Evolutionary conservation across 2,888 invertebrate genomes (phyloP).

Genomic region (Pantelozetes paolii): DNA sequence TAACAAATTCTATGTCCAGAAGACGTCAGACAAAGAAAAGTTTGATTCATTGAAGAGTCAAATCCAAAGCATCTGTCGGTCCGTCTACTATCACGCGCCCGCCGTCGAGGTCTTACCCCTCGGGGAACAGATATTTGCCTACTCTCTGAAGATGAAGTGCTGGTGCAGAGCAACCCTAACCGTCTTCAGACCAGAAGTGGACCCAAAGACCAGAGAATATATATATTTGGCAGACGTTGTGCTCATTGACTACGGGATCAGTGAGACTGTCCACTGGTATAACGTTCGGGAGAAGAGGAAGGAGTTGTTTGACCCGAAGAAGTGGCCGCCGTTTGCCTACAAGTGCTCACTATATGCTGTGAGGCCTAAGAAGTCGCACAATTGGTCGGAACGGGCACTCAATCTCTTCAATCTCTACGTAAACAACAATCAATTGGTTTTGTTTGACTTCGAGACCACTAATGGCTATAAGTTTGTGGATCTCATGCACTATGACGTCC

Average conservation of each 20-base stretch:
- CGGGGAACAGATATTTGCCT: background rate
- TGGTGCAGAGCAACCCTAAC: constrained; percentile 22
- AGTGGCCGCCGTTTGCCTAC: constrained; percentile 9
- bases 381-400: background rate
- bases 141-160: background rate
- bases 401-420: background rate
- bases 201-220: background rate
- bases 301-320: constrained; percentile 19
- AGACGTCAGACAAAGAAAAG: background rate
- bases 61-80: background rate
- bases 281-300: constrained; percentile 4
- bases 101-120: background rate
- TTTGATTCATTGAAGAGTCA: background rate
- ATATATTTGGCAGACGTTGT: constrained; percentile 9
- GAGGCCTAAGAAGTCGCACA: background rate
- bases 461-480: background rate
- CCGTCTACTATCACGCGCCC: constrained; percentile 4
- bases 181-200: background rate
- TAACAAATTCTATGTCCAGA: constrained; percentile 21
- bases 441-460: background rate
- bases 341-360: background rate
- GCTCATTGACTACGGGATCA: constrained; percentile 10
- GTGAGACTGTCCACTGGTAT: background rate
- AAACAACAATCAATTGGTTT: background rate
- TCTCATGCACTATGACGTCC: constrained; percentile 12